A percentile compares a stretch with the other conserved stretches of the same genome.
Evolutionary conservation across 2,113 vertebrate genomes (phyloP).

Genomic region (Piaya cayana): DNA sequence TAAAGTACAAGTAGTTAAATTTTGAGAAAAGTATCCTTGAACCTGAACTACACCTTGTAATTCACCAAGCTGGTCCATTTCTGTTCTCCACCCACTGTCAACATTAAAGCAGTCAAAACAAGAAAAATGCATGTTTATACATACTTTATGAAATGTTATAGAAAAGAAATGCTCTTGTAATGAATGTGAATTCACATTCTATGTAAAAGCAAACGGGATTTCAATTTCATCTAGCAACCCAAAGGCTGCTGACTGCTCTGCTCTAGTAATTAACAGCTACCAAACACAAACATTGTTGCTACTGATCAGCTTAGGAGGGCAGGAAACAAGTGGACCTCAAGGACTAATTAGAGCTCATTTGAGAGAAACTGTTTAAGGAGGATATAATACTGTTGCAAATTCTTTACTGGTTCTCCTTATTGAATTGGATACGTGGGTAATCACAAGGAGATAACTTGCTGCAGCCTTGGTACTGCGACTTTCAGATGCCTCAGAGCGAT

Average conservation of each 20-base stretch:
- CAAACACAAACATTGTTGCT: not conserved
- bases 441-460: not conserved
- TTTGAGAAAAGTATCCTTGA: not conserved
- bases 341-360: not conserved
- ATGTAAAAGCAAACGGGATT: not conserved
- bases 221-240: not conserved
- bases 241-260: not conserved
- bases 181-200: not conserved
- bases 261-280: not conserved
- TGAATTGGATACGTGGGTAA: not conserved
- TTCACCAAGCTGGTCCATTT: not conserved
- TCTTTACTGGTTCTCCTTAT: not conserved
- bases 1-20: conserved; percentile 1
- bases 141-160: not conserved
- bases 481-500: not conserved
- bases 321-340: not conserved
- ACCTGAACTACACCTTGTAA: conserved; percentile 22
- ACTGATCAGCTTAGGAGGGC: not conserved
- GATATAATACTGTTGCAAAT: not conserved
- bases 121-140: not conserved
- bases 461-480: not conserved
- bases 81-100: not conserved
- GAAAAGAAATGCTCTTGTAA: not conserved
- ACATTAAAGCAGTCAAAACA: conserved; percentile 12
- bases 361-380: not conserved